Evolutionary conservation across 35 echinoderm and acorn worm genomes (phyloP).

Genomic region (Chiridota heheva): DNA sequence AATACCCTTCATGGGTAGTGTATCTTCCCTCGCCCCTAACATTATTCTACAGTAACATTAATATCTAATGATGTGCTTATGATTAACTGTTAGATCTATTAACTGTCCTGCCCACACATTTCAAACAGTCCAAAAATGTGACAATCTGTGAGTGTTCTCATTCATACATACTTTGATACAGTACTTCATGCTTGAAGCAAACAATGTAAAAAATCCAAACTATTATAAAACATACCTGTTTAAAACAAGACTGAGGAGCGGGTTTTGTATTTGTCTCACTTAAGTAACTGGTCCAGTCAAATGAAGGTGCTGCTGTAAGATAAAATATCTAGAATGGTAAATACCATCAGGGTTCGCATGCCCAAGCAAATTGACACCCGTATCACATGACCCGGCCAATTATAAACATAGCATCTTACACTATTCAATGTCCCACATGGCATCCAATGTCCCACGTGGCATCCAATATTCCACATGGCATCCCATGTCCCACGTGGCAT

Average conservation of each 20-base stretch:
- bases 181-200: not conserved
- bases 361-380: no score
- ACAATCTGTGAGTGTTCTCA: not conserved
- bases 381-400: no score
- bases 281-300: conserved; percentile 69
- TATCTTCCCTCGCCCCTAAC: not conserved
- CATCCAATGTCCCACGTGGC: no score
- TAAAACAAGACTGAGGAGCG: conserved; percentile 71
- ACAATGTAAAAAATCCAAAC: not conserved
- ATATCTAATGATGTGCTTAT: not conserved
- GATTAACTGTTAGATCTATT: not conserved
- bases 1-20: no score
- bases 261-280: conserved; percentile 62
- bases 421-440: no score
- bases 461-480: no score
- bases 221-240: conserved; percentile 54
- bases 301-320: conserved; percentile 44
- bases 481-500: no score
- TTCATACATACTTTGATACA: not conserved
- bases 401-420: no score
- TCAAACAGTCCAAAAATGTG: not conserved
- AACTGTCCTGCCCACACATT: not conserved
- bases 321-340: not conserved
- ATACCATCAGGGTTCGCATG: no score
- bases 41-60: not conserved